These are phyloP conservation scores for Dendrocincla tyrannina DNA, from an alignment of 2,797 vertebrate species.

Conservation along the genomic window DNA sequence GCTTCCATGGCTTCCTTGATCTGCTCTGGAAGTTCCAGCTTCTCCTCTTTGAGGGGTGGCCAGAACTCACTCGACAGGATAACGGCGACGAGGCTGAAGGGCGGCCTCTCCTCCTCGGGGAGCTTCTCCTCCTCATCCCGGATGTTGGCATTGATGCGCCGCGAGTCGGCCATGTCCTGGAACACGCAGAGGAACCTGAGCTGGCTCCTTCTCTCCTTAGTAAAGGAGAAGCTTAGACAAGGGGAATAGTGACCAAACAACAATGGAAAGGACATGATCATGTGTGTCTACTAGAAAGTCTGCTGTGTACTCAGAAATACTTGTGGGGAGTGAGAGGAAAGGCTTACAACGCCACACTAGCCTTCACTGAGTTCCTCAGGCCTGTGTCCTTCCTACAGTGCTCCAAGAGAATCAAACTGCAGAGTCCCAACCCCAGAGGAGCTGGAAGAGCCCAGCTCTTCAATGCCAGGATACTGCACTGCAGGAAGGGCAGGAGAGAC, in stretches of 20 bases:
- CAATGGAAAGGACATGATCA: neutral
- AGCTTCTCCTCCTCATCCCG: conserved; percentile 90
- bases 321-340: neutral
- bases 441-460: neutral
- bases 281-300: neutral
- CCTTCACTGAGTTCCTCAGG: neutral
- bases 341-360: neutral
- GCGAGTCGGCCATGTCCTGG: conserved; percentile 96
- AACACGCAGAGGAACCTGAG: neutral
- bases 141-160: conserved; percentile 94
- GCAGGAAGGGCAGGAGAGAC: neutral
- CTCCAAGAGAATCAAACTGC: neutral
- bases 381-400: neutral
- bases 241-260: fast-evolving
- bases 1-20: conserved; percentile 88
- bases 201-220: neutral
- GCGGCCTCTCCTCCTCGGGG: conserved; percentile 83
- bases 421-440: neutral
- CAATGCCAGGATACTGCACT: neutral
- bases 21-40: conserved; percentile 89
- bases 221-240: neutral
- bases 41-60: conserved; percentile 96
- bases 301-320: neutral
- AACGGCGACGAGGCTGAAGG: conserved; percentile 86
- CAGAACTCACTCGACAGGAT: conserved; percentile 97